Conservation (phyloP, 23 tunicate species). For the Styela plicata region DNA sequence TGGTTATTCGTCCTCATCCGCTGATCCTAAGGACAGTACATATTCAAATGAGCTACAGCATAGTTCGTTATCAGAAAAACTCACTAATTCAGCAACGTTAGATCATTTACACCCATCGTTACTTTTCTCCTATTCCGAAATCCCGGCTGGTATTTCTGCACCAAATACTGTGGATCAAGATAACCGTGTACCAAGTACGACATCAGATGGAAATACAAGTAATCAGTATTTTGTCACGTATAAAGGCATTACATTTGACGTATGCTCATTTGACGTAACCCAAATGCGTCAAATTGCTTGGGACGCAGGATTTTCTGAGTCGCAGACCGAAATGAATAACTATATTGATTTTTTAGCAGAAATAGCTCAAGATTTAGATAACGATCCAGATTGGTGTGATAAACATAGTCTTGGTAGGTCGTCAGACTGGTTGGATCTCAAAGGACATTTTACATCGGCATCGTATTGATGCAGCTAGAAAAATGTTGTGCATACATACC, state of each 20-base stretch:
- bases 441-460: conserved; percentile 5
- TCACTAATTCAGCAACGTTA: neutral
- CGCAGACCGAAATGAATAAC: conserved; percentile 45
- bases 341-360: conserved; percentile 65
- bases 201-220: neutral
- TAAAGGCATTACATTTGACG: conserved; percentile 59
- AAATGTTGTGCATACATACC: too few species aligned
- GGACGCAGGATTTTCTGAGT: conserved; percentile 30
- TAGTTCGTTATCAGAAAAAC: neutral
- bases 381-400: conserved; percentile 53
- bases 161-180: neutral
- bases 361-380: conserved; percentile 26
- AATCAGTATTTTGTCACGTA: conserved; percentile 37
- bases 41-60: neutral
- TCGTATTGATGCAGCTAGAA: too few species aligned
- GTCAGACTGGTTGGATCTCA: conserved; percentile 57
- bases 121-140: neutral
- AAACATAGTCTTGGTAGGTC: conserved; percentile 41
- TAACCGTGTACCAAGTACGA: neutral
- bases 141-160: neutral
- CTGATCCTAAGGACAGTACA: neutral
- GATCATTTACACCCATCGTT: neutral
- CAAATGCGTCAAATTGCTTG: conserved; percentile 60
- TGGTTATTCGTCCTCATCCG: conserved; percentile 59
- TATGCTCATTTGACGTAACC: conserved; percentile 36